Evolutionary conservation across 2,888 invertebrate species (phyloP), one percentile per base, ranked within the genome.

Genomic region (Aphodius granarius): DNA sequence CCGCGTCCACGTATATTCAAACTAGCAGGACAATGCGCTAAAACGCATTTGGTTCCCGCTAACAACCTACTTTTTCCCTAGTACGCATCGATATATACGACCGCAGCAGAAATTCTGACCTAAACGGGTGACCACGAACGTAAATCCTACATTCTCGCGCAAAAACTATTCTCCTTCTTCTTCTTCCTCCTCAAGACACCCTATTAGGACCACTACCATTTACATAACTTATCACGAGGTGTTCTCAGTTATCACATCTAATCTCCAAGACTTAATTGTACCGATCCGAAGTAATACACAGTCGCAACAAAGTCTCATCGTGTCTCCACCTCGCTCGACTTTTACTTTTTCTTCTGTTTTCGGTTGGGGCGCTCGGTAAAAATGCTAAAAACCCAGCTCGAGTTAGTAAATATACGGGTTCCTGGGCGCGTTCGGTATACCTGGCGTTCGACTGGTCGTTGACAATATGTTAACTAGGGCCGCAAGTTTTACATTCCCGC

Each of bases 401-500:
- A 75, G 76, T 86, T 85, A 85, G 85, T 86, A 86, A 86, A 86
- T 86, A 86, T 86, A 84, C 84, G 84, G 80, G 80, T 82, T 83
- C 81, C n/a, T 81, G 81, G 83, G 81, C 80, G 65, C 43, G 43
- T 43, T 43, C 13, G 43, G 43, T 43, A 43, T 43, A 43, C 43
- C 43, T 20, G 68, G 9, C 20, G 20, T 6, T n/a, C 21, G 21
- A 22, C 20, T n/a, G 9, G 81, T 83, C 82, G 81, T 78, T 85
- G 86, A 86, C 86, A 86, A 84, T 85, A 86, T 86, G 85, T 86
- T 86, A 86, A 85, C 84, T 85, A 84, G 83, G 82, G 80, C 82
- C 80, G 82, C 83, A 83, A 83, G 85, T 79, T 85, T 85, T 84
- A 86, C 86, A 86, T 85, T 85, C 84, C 82, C 80, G 82, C 83